Percentiles rank a stretch among this genome's conserved stretches.
These are phyloP conservation scores for Siniperca undulata DNA, from an alignment of 2,797 vertebrate genomes.

Conservation along the genomic window DNA sequence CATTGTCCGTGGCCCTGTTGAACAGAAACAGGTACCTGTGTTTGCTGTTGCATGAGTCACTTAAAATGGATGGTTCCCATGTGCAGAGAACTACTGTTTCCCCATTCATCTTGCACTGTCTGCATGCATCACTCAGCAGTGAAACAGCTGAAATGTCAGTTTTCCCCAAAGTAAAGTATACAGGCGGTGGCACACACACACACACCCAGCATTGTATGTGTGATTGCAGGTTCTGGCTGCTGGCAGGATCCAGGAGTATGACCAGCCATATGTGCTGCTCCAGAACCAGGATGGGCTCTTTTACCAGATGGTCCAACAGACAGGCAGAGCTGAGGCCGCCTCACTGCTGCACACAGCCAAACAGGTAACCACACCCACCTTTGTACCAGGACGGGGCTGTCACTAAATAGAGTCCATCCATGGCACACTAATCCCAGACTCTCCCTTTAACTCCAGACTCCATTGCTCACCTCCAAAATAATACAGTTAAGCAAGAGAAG, in stretches of 20 bases:
- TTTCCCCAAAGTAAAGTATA: constrained; percentile 82
- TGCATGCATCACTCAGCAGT: constrained; percentile 77
- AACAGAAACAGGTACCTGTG: constrained; percentile 71
- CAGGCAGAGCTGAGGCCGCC: constrained; percentile 90
- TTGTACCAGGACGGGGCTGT: constrained; percentile 54
- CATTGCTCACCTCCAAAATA: constrained; percentile 73
- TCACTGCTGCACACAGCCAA: constrained; percentile 89
- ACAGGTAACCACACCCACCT: constrained; percentile 82
- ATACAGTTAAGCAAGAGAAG: constrained; percentile 65
- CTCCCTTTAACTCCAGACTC: constrained; percentile 68
- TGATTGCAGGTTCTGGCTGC: constrained; percentile 89
- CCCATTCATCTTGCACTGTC: constrained; percentile 71
- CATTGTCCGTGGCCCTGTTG: constrained; percentile 55
- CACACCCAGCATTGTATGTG: constrained; percentile 69
- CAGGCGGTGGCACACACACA: constrained; percentile 45
- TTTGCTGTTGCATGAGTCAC: constrained; percentile 81
- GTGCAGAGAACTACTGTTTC: constrained; percentile 75
- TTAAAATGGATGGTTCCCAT: constrained; percentile 81
- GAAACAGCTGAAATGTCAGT: constrained; percentile 83
- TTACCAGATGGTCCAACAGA: constrained; percentile 95
- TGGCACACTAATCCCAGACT: constrained; percentile 70
- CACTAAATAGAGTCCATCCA: constrained; percentile 60
- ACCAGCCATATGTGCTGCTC: constrained; percentile 92
- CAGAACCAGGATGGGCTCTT: constrained; percentile 92
- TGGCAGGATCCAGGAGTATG: constrained; percentile 93